A percentile compares a stretch with the other conserved stretches of the same genome.
phyloP scores from a whole-genome alignment of 2,797 vertebrate species.

The Ctenosaura bakeri region DNA sequence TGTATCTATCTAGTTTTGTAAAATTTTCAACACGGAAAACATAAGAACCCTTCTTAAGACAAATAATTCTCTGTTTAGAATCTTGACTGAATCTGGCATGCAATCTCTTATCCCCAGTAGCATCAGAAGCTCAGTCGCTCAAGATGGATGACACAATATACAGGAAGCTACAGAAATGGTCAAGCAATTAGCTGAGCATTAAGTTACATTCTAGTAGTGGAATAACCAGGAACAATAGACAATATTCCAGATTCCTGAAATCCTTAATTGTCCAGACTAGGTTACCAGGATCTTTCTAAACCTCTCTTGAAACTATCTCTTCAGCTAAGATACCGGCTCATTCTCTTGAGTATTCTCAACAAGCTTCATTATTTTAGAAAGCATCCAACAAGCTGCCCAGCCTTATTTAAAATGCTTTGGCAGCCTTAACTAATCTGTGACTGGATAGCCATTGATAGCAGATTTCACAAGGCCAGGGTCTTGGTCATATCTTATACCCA shows the following conservation, averaged over 20 bases:
- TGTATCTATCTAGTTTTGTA: not conserved
- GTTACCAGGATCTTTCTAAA: conserved; percentile 3
- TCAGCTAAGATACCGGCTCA: not conserved
- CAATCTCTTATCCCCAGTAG: not conserved
- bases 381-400: not conserved
- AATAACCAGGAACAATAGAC: conserved; percentile 7
- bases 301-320: not conserved
- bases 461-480: not conserved
- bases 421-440: not conserved
- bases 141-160: no score
- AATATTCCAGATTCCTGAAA: not conserved
- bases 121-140: not conserved
- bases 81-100: not conserved
- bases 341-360: not conserved
- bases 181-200: not conserved
- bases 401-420: conserved; percentile 1
- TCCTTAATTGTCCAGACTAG: not conserved
- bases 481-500: conserved; percentile 14
- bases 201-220: not conserved
- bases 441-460: not conserved
- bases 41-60: not conserved
- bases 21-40: no score
- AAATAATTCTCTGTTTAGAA: not conserved
- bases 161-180: not conserved
- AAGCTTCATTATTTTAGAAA: not conserved